Evolutionary conservation across 37 sponge, comb jelly and placozoan species (phyloP).

Genomic region (Halisarca cf. caerulea): DNA sequence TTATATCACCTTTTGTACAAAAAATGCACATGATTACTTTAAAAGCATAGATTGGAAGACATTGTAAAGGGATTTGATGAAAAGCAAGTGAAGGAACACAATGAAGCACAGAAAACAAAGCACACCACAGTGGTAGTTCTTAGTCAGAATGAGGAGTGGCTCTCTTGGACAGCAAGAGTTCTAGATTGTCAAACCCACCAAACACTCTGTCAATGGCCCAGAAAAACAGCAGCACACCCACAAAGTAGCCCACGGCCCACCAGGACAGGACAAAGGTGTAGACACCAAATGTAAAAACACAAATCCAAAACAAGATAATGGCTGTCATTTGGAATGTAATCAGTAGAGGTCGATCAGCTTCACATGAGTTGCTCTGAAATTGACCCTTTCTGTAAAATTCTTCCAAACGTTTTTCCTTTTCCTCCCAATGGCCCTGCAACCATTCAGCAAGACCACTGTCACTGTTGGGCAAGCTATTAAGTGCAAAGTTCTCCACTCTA

Average conservation of each 20-base stretch:
- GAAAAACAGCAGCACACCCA: not conserved
- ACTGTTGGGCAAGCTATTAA: constrained; percentile 35
- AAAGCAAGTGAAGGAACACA: too few relatives aligned
- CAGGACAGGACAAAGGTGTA: not conserved
- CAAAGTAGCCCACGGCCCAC: not conserved
- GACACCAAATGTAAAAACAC: not conserved
- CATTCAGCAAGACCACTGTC: constrained; percentile 56
- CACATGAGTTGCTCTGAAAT: constrained; percentile 21
- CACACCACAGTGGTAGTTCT: too few relatives aligned
- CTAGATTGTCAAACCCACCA: constrained; percentile 22
- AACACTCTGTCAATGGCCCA: not conserved
- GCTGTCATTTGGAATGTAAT: not conserved
- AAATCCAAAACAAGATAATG: not conserved
- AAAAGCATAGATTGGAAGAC: too few relatives aligned
- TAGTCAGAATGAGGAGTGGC: too few relatives aligned
- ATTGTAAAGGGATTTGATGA: too few relatives aligned
- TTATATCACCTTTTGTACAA: too few relatives aligned
- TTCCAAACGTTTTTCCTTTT: constrained; percentile 69
- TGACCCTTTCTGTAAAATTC: constrained; percentile 59
- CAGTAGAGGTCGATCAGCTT: not conserved
- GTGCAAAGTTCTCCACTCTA: constrained; percentile 21
- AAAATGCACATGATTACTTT: too few relatives aligned
- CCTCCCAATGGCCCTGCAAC: constrained; percentile 62
- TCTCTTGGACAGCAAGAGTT: too few relatives aligned
- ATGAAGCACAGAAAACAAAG: too few relatives aligned